A percentile compares a stretch with the other conserved stretches of the same genome.
phyloP scores from a whole-genome alignment of 2,797 vertebrate genomes.

The Gorsachius magnificus region DNA sequence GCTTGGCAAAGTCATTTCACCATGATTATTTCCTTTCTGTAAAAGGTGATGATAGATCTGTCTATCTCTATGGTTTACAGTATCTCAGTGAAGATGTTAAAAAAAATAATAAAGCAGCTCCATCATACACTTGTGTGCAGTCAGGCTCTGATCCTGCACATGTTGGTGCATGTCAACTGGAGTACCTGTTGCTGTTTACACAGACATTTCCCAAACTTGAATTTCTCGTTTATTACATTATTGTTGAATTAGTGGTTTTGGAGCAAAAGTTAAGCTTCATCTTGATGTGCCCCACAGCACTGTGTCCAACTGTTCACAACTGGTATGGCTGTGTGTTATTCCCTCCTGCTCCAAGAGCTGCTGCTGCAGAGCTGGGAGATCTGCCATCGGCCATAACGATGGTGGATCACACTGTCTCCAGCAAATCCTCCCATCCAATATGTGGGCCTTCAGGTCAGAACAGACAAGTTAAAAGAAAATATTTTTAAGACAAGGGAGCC shows the following conservation, averaged over 20 bases:
- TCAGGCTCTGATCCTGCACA: not conserved
- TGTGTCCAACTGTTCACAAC: not conserved
- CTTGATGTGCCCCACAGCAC: accelerated
- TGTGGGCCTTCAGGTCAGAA: not conserved
- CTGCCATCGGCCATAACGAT: not conserved
- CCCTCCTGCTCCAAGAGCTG: not conserved
- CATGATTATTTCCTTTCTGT: not conserved
- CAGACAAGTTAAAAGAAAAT: not conserved
- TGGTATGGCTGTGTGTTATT: not conserved
- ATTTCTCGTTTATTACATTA: not conserved
- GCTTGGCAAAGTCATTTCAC: not conserved
- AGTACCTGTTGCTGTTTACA: not conserved
- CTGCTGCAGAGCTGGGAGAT: not conserved
- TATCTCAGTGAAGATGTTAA: not conserved
- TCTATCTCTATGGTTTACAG: not conserved
- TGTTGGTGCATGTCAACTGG: not conserved
- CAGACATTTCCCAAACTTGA: not conserved
- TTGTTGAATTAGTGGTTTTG: not conserved
- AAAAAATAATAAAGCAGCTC: not conserved
- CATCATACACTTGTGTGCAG: accelerated
- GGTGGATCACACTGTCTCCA: not conserved
- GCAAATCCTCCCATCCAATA: not conserved
- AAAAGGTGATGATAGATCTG: not conserved
- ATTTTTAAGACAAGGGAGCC: not conserved
- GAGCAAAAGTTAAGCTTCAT: not conserved